Base-by-base conservation (phyloP, 2,888 invertebrate species). In the Thymelicus sylvestris region DNA sequence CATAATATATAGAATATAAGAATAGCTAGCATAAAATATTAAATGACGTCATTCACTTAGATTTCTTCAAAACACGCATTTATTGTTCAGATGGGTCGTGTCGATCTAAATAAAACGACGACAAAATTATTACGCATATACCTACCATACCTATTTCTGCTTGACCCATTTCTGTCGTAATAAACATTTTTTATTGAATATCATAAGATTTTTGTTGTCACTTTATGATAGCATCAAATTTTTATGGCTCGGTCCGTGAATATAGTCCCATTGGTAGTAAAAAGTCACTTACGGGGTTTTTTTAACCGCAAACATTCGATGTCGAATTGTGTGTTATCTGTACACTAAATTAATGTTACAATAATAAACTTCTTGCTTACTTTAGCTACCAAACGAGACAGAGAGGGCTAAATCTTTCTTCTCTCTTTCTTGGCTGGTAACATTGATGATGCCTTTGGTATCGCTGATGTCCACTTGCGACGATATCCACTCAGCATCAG, bases 191-290 rank as follows among this genome's bases (percentile, higher is more conserved):
- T 71, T 74, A 73, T 69, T 72, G 73, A 73, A 73, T 47, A 66
- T 71, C 74, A 75, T 77, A 77, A 77, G 74, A 74, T 76, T 75
- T 55, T 76, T 76, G 75, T 75, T 74, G 73, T 72, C 71, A 73
- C 72, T 75, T 75, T 76, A 75, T 72, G 73, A 74, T 73, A 67
- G 39, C 75, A 77, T 77, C 70, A 77, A 77, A 75, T 72, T 71
- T 76, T 77, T 77, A 77, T 72, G 63, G 44, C 60, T 67, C 41
- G 52, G 38, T 55, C 65, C 73, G 68, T 74, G 72, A 74, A 76
- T 75, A 76, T 73, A 71, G 67, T 31, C 48, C 50, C 68, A 72
- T 72, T 31, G 44, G 66, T 61, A 65, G 66, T 74, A 77, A 74
- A 77, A 75, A 74, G 72, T 73, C 75, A 75, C 74, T 75, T 75